Evolutionary conservation across 2,888 invertebrate genomes (phyloP), one percentile per base, ranked within the genome.

Genomic region (Automeris io): DNA sequence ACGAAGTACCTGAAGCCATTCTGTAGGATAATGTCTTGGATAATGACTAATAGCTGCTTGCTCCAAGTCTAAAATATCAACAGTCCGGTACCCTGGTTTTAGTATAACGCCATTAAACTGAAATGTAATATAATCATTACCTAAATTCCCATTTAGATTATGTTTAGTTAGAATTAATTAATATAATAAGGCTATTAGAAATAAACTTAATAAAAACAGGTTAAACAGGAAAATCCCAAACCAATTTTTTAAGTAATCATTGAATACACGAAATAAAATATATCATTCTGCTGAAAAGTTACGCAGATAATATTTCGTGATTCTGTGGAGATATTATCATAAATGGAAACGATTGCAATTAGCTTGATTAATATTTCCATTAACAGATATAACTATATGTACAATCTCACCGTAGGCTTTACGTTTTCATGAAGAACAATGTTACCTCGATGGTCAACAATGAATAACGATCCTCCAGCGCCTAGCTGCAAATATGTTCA

Each of bases 21-120:
- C 74, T 9, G 54, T 46, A 0, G 81, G 75, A 33, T 80, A 85
- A 19, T 72, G 55, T 25, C 86, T 54, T 0, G 83, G 73, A 2
- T 50, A 47, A 37, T 75, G 76, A 9, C 65, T 61, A 3, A 55
- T 50, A 0, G 70, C 81, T 0, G 82, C 57, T 40, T 85, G 86
- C 44, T 86, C 86, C 5, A 85, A 43, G 36, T 83, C 82, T n/a
- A 86, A 48, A 37, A 86, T 61, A 45, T 86, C 86, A 6, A 86
- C 79, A 1, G 86, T 83, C 2, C 86, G 69, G 45, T 85, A 86
- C 2, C 86, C 86, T 9, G 86, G 85, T 47, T 78, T 80, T 24
- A 86, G 48, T 25, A 86, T 73, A 37, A 83, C 77, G 1, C 81
- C 83, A 21, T 85, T 80, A 38, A 86, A 83, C 86, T 85, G 63